Evolutionary conservation across 2,113 vertebrate genomes (phyloP).

Genomic region (Rhea pennata): DNA sequence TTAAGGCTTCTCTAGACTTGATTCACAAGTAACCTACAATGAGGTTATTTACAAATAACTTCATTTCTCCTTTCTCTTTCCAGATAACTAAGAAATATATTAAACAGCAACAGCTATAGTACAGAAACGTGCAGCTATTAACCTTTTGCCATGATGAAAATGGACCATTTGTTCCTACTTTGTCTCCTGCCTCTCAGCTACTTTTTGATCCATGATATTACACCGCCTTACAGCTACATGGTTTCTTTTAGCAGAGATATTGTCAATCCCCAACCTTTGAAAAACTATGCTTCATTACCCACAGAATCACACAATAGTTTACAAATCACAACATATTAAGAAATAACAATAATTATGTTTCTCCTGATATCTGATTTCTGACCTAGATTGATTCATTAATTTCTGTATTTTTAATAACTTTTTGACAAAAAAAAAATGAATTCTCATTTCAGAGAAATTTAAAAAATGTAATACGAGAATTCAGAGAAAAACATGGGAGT

Average conservation of each 20-base stretch:
- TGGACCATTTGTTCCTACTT: constrained; percentile 26
- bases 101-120: neutral
- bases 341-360: neutral
- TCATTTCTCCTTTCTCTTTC: constrained; percentile 37
- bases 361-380: neutral
- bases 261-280: constrained; percentile 39
- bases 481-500: neutral
- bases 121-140: constrained; percentile 51
- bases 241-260: constrained; percentile 22
- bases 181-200: constrained; percentile 48
- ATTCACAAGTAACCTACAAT: constrained; percentile 38
- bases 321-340: constrained; percentile 45
- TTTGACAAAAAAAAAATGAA: neutral
- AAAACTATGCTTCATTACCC: neutral
- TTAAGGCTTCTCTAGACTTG: constrained; percentile 6
- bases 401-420: neutral
- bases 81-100: constrained; percentile 39
- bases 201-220: constrained; percentile 52
- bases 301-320: neutral
- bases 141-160: constrained; percentile 57
- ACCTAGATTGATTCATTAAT: neutral
- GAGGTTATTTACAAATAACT: neutral
- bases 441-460: neutral
- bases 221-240: constrained; percentile 4
- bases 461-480: neutral